Percentiles rank a stretch among this genome's conserved stretches.
Evolutionary conservation across 2,888 invertebrate genomes (phyloP).

Genomic region (Apomyelois bistriatella): DNA sequence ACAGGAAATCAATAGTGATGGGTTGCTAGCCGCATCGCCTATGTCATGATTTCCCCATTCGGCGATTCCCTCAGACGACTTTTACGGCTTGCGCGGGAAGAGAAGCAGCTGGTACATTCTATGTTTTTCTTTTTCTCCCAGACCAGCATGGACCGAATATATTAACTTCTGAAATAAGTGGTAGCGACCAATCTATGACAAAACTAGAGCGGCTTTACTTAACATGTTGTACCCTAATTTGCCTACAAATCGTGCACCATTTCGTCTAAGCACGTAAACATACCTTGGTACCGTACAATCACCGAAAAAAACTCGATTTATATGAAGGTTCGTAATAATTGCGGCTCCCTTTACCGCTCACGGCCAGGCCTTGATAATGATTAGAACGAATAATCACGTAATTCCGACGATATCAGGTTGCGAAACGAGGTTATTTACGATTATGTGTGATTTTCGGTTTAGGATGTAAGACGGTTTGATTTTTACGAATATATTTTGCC

Average conservation of each 20-base stretch:
- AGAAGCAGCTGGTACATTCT: no score
- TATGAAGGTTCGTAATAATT: constrained; percentile 3
- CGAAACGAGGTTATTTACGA: constrained; percentile 34
- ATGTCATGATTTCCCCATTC: no score
- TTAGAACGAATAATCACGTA: constrained; percentile 36
- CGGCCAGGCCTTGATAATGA: constrained; percentile 54
- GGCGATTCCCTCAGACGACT: no score
- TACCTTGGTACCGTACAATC: constrained; percentile 6
- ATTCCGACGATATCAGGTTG: constrained; percentile 28
- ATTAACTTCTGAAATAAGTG: no score
- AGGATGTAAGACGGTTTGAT: neutral
- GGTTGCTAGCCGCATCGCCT: no score
- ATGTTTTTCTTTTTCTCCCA: no score
- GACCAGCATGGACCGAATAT: no score
- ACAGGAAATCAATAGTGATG: no score
- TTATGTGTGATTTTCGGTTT: neutral
- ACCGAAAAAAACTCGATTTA: constrained; percentile 21
- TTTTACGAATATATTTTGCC: neutral
- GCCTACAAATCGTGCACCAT: neutral
- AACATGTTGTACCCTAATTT: neutral
- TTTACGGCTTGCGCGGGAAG: no score
- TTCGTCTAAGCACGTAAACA: constrained; percentile 6
- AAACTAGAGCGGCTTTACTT: no score
- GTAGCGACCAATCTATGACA: no score
- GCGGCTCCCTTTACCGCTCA: constrained; percentile 18